These are phyloP conservation scores for Reticulitermes speratus DNA, from an alignment of 1,140 invertebrate genomes.

Conservation along the genomic window DNA sequence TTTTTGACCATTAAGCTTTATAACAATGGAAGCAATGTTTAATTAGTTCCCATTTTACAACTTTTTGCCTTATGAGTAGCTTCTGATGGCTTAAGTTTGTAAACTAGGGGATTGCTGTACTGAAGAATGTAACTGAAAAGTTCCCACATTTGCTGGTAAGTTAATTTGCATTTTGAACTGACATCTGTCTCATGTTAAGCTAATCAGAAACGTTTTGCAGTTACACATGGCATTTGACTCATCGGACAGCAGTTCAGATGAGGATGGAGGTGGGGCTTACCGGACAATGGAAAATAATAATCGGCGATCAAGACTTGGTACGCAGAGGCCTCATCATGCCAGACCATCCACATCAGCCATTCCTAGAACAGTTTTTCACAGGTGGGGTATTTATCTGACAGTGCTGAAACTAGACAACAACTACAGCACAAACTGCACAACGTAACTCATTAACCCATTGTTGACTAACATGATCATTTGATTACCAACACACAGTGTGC, in stretches of 20 bases:
- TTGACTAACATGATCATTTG: too few species aligned
- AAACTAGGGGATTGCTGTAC: too few species aligned
- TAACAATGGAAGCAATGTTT: too few species aligned
- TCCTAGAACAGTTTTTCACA: constrained; percentile 65
- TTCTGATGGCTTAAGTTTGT: too few species aligned
- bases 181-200: not conserved
- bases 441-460: too few species aligned
- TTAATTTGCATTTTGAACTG: not conserved
- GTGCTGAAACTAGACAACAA: constrained; percentile 21
- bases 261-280: constrained; percentile 37
- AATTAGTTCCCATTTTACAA: too few species aligned
- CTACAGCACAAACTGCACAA: not conserved
- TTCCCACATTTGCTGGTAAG: not conserved
- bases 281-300: constrained; percentile 19
- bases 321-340: constrained; percentile 26
- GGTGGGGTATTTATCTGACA: constrained; percentile 43
- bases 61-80: too few species aligned
- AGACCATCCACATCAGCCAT: constrained; percentile 49
- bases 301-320: constrained; percentile 31
- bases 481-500: too few species aligned
- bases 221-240: constrained; percentile 48
- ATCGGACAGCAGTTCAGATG: constrained; percentile 43
- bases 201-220: constrained; percentile 40
- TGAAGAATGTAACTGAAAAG: not conserved
- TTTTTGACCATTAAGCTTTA: too few species aligned